Conservation (phyloP, 2,113 vertebrate genomes). For the Anguilla rostrata region DNA sequence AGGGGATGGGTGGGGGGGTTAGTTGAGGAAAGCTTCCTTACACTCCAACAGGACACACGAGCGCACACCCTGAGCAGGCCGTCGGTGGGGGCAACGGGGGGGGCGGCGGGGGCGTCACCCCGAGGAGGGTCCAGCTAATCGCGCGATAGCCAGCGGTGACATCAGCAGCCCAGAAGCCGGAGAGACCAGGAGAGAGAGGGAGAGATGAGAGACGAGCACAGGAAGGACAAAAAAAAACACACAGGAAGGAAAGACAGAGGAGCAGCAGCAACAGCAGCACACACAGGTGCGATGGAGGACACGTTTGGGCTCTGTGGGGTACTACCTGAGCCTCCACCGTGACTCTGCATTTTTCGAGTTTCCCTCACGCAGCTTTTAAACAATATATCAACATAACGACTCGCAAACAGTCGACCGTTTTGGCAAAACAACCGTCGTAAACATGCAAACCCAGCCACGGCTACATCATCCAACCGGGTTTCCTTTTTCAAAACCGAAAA, state of each 20-base stretch:
- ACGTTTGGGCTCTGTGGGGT: neutral
- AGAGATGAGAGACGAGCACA: neutral
- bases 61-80: constrained; percentile 74
- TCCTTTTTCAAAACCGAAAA: no score
- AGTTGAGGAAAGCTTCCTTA: constrained; percentile 67
- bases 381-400: no score
- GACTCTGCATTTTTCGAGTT: no score
- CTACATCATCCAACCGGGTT: no score
- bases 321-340: neutral
- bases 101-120: constrained; percentile 50
- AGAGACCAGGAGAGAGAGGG: constrained; percentile 54
- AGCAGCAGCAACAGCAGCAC: neutral
- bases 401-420: no score
- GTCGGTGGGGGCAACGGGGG: constrained; percentile 50
- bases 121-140: constrained; percentile 73
- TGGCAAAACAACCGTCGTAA: no score
- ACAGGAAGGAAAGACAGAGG: neutral
- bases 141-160: constrained; percentile 51
- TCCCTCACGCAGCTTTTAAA: neutral
- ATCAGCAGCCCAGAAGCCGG: constrained; percentile 59
- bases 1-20: neutral
- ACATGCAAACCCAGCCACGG: no score
- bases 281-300: neutral
- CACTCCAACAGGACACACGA: constrained; percentile 74
- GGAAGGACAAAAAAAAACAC: neutral